phyloP scores from a whole-genome alignment of 2,888 invertebrate genomes.

The Apotomis capreana region DNA sequence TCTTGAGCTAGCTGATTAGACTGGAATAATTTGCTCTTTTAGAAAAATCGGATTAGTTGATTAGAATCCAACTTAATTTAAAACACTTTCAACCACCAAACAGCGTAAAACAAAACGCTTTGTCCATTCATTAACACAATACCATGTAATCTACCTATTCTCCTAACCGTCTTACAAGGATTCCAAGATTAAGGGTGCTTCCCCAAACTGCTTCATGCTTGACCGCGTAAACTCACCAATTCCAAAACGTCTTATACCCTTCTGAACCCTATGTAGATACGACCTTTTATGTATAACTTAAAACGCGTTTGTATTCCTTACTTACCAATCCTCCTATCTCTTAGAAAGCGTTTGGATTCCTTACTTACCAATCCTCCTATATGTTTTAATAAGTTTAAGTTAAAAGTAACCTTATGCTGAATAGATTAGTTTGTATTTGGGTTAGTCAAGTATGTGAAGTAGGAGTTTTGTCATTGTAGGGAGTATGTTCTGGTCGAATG shows the following conservation, averaged over 20 bases:
- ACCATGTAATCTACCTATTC: constrained; percentile 28
- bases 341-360: background rate
- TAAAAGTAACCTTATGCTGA: background rate
- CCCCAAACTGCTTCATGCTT: constrained; percentile 35
- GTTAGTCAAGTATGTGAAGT: background rate
- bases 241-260: constrained; percentile 25
- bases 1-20: too few species aligned
- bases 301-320: background rate
- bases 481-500: constrained; percentile 41
- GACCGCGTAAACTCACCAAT: constrained; percentile 35
- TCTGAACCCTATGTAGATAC: background rate
- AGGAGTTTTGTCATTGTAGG: background rate
- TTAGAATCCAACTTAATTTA: background rate
- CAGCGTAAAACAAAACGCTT: constrained; percentile 6
- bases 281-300: background rate
- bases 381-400: background rate
- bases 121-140: constrained; percentile 9
- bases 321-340: too few species aligned
- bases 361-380: constrained; percentile 12
- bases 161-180: constrained; percentile 34
- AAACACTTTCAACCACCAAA: background rate
- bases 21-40: too few species aligned
- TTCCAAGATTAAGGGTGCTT: constrained; percentile 42
- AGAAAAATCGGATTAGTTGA: too few species aligned
- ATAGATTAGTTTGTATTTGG: background rate